Percentiles rank a stretch among this genome's conserved stretches.
These are phyloP conservation scores for Eulithis testata DNA, from an alignment of 2,888 invertebrate genomes.

Conservation along the genomic window DNA sequence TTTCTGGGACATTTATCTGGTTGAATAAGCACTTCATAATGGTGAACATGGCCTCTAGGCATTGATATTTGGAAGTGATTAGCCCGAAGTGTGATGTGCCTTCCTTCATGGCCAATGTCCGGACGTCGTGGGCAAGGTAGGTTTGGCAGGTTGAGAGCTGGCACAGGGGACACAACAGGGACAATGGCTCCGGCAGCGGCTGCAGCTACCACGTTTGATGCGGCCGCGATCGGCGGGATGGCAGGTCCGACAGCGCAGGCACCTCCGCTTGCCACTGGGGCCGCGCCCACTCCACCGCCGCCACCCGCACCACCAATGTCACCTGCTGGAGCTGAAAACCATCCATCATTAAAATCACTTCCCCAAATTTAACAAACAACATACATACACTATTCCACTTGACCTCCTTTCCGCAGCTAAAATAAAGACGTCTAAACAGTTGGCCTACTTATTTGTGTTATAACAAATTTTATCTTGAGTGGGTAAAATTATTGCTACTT, in stretches of 20 bases:
- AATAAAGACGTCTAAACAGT: conserved; percentile 24
- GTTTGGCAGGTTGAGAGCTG: conserved; percentile 92
- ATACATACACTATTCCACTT: conserved; percentile 2
- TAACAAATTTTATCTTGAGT: conserved; percentile 27
- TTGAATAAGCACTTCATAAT: conserved; percentile 99
- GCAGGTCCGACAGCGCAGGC: conserved; percentile 70
- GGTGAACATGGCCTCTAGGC: conserved; percentile 99
- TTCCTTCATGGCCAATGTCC: conserved; percentile 98
- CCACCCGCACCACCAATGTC: conserved; percentile 60
- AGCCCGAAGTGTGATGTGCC: conserved; percentile 97
- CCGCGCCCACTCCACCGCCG: conserved; percentile 69
- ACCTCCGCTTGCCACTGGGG: conserved; percentile 78
- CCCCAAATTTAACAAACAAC: not conserved
- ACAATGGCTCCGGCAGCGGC: conserved; percentile 64
- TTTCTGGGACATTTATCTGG: conserved; percentile 99
- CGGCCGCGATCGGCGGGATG: conserved; percentile 41
- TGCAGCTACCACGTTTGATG: conserved; percentile 30
- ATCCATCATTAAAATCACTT: conserved; percentile 4
- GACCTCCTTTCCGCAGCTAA: conserved; percentile 21
- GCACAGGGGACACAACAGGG: conserved; percentile 86
- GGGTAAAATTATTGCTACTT: conserved; percentile 11
- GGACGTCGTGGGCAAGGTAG: conserved; percentile 98
- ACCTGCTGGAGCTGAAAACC: conserved; percentile 42
- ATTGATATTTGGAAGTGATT: conserved; percentile 99
- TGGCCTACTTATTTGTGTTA: conserved; percentile 34